Evolutionary conservation across 53 echinoderm and acorn worm species (phyloP), one percentile per base, ranked within the genome.

Genomic region (Echinarachnius parma): DNA sequence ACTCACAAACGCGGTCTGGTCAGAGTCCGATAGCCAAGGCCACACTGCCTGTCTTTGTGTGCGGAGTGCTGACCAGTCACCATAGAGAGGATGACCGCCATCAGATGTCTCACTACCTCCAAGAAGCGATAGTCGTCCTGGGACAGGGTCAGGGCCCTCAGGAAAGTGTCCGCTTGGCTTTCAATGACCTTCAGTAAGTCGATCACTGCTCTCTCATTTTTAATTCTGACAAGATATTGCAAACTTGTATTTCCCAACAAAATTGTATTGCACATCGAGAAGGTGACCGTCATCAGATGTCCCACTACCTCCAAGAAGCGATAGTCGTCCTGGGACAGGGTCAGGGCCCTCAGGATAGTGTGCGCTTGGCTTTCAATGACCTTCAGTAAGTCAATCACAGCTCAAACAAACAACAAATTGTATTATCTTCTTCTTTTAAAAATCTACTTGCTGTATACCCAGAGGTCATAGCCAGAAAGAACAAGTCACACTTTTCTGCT

Each of bases 371-470:
- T 15, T 98, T 92, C 64, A 62, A 82, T 57, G 88, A 98, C 62
- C 57, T 98, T 69, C 98, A 98, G 98, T 98, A 35, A 92, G 98
- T 84, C n/a, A n/a, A n/a, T n/a, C n/a, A n/a, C n/a, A n/a, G n/a
- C n/a, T n/a, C n/a, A n/a, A n/a, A n/a, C n/a, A n/a, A n/a, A n/a
- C n/a, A n/a, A n/a, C n/a, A n/a, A n/a, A n/a, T n/a, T n/a, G n/a
- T n/a, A n/a, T n/a, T n/a, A n/a, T n/a, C n/a, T n/a, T n/a, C n/a
- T n/a, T n/a, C n/a, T n/a, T n/a, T n/a, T n/a, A n/a, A n/a, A n/a
- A n/a, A n/a, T n/a, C n/a, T n/a, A n/a, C n/a, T n/a, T n/a, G n/a
- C n/a, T n/a, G n/a, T n/a, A n/a, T n/a, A n/a, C n/a, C n/a, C n/a
- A n/a, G n/a, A n/a, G n/a, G n/a, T n/a, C n/a, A n/a, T n/a, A n/a